phyloP scores from a whole-genome alignment of 2,797 vertebrate genomes.

The Typhlichthys subterraneus region DNA sequence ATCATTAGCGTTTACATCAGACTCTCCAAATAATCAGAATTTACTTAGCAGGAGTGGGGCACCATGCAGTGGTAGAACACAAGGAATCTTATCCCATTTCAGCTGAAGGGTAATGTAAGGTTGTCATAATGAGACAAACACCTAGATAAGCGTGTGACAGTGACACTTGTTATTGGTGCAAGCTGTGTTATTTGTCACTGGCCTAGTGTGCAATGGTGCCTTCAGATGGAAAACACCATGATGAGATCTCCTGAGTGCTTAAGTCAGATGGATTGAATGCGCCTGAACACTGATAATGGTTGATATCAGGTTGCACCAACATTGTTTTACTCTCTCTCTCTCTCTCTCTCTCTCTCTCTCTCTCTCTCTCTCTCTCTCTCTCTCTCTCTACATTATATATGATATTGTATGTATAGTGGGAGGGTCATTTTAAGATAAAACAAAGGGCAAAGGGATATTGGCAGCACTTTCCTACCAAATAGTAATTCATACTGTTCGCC shows the following conservation, averaged over 20 bases:
- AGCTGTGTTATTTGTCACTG: slow-evolving; percentile 74
- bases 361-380: no score
- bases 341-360: no score
- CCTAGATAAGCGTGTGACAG: slow-evolving; percentile 56
- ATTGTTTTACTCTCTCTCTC: slow-evolving; percentile 45
- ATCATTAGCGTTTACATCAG: slow-evolving; percentile 76
- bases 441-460: slow-evolving; percentile 54
- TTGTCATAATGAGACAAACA: slow-evolving; percentile 59
- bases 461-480: slow-evolving; percentile 64
- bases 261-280: slow-evolving; percentile 78
- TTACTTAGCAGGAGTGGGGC: slow-evolving; percentile 48
- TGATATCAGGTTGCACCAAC: slow-evolving; percentile 71
- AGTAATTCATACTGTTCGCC: slow-evolving; percentile 76
- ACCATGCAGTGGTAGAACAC: slow-evolving; percentile 29
- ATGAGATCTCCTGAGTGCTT: slow-evolving; percentile 74
- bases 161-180: slow-evolving; percentile 71
- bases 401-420: no score
- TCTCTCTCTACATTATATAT: no score
- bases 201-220: slow-evolving; percentile 73
- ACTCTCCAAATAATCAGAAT: slow-evolving; percentile 75
- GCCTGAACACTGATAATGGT: slow-evolving; percentile 77
- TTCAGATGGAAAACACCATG: slow-evolving; percentile 77
- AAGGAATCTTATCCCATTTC: slow-evolving; percentile 23
- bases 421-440: slow-evolving; percentile 27
- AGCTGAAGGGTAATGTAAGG: slow-evolving; percentile 48